These are phyloP conservation scores for Pyxicephalus adspersus DNA, from an alignment of 2,113 vertebrate species.

Conservation along the genomic window DNA sequence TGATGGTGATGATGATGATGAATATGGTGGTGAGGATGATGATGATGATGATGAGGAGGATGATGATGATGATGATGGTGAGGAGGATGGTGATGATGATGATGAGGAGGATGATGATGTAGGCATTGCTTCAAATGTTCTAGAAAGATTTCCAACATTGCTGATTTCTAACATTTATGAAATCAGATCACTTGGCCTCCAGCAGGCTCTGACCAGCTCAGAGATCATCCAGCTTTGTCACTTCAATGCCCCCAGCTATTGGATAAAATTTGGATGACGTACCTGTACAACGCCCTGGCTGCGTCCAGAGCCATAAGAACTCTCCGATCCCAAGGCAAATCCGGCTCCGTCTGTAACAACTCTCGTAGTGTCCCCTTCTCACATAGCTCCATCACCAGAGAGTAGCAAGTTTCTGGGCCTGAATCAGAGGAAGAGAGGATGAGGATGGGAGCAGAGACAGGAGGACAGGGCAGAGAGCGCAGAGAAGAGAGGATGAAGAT, in stretches of 20 bases:
- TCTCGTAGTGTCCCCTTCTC: conserved; percentile 79
- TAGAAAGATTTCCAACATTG: not conserved
- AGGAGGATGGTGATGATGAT: no score
- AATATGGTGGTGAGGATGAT: no score
- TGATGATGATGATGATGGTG: no score
- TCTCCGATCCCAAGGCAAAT: conserved; percentile 71
- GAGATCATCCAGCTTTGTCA: not conserved
- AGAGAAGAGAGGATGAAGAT: no score
- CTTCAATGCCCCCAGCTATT: not conserved
- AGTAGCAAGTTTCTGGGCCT: conserved; percentile 75
- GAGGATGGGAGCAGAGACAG: no score
- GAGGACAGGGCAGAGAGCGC: no score
- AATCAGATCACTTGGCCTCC: no score
- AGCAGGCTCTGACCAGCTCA: not conserved
- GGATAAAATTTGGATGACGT: not conserved
- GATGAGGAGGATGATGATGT: no score
- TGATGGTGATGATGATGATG: no score
- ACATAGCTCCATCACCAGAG: conserved; percentile 87
- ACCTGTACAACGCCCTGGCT: conserved; percentile 86
- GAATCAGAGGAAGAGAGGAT: not conserved
- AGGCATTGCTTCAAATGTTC: not conserved
- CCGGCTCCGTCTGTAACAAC: conserved; percentile 70
- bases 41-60: no score
- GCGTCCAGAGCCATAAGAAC: conserved; percentile 78
- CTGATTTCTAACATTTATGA: no score